These are phyloP conservation scores for Chrysogorgia sp. DNA, from an alignment of 92 coral and sea anemone genomes.

Conservation along the genomic window DNA sequence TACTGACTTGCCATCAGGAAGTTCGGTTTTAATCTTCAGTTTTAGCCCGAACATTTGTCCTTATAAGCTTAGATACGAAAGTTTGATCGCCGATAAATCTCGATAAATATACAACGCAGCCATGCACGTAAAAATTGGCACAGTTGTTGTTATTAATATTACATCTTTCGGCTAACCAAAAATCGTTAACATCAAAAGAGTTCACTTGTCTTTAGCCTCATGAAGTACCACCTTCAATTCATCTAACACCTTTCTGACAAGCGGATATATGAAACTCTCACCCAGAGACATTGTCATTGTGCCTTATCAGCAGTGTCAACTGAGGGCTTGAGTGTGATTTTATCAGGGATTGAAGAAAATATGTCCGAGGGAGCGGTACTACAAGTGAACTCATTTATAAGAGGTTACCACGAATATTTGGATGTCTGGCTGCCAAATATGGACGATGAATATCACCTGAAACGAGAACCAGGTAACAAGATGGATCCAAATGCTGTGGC, in stretches of 20 bases:
- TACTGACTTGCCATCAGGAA: too few species aligned
- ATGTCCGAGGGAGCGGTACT: slow-evolving; percentile 39
- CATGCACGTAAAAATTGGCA: too few species aligned
- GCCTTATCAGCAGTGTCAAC: too few species aligned
- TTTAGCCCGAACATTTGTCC: too few species aligned
- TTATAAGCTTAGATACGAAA: too few species aligned
- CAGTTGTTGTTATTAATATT: too few species aligned
- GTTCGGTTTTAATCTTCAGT: too few species aligned
- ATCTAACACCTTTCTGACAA: slow-evolving; percentile 47
- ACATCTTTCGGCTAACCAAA: too few species aligned
- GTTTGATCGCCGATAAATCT: too few species aligned
- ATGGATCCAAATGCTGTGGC: slow-evolving; percentile 54
- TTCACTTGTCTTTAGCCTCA: background rate
- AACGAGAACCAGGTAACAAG: slow-evolving; percentile 47
- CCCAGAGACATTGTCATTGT: slow-evolving; percentile 23
- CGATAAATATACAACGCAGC: too few species aligned
- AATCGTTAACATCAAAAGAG: too few species aligned
- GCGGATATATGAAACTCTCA: slow-evolving; percentile 16
- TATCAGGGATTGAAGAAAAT: slow-evolving; percentile 27
- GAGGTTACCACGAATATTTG: slow-evolving; percentile 52
- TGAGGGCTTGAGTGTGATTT: too few species aligned
- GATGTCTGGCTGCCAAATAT: slow-evolving; percentile 49
- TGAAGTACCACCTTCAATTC: slow-evolving; percentile 37
- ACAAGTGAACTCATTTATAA: slow-evolving; percentile 50
- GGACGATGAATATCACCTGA: slow-evolving; percentile 44